Percentiles rank a stretch among this genome's conserved stretches.
phyloP scores from a whole-genome alignment of 2,888 invertebrate species.

The Stenichneumon culpator region DNA sequence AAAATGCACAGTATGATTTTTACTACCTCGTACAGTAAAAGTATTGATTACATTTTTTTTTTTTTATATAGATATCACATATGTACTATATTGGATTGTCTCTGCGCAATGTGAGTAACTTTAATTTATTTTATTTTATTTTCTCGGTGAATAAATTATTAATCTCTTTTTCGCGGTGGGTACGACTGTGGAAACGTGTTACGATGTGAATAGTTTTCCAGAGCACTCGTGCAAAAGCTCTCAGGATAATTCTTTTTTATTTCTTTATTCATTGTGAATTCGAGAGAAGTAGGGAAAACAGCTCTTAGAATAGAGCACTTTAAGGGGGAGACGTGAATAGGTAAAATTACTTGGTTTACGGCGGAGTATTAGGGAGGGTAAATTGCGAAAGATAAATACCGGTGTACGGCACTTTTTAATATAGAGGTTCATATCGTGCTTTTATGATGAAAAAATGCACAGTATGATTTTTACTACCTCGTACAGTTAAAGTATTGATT shows the following conservation, averaged over 20 bases:
- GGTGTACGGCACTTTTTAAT: neutral
- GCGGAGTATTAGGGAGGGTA: neutral
- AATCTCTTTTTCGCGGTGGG: too few relatives aligned
- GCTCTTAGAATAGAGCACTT: constrained; percentile 23
- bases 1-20: neutral
- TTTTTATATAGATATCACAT: too few relatives aligned
- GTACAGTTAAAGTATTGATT: neutral
- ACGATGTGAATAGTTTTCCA: constrained; percentile 21
- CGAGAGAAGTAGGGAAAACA: constrained; percentile 32
- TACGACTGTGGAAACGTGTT: neutral
- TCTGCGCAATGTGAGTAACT: too few relatives aligned
- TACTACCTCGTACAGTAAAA: neutral
- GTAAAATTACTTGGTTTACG: constrained; percentile 11
- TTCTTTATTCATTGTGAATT: neutral
- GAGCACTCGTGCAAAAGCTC: constrained; percentile 9
- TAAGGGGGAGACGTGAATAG: neutral
- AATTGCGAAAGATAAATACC: neutral
- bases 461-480: neutral
- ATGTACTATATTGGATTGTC: too few relatives aligned
- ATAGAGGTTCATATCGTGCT: neutral
- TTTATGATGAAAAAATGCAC: neutral
- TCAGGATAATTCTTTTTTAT: neutral
- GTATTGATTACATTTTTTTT: neutral
- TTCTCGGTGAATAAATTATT: neutral
- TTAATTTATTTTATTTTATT: too few relatives aligned